These are phyloP conservation scores for Etheostoma perlongum DNA, from an alignment of 2,797 vertebrate species.

Conservation along the genomic window DNA sequence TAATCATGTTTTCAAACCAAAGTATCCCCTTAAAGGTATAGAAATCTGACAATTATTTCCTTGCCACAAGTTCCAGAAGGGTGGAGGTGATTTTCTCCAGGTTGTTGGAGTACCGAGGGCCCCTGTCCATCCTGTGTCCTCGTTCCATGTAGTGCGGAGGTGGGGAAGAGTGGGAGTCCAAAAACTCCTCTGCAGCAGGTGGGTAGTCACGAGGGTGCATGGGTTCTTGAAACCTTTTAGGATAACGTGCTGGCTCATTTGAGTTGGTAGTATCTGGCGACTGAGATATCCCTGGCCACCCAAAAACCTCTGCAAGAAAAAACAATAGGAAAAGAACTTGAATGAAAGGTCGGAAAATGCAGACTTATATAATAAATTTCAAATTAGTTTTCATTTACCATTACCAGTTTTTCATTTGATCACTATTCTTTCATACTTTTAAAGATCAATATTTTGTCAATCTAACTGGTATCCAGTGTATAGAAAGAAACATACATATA, in stretches of 20 bases:
- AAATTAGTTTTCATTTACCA: neutral
- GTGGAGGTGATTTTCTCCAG: slow-evolving; percentile 82
- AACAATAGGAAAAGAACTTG: neutral
- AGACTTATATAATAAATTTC: neutral
- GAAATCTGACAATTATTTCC: slow-evolving; percentile 62
- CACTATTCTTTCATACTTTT: neutral
- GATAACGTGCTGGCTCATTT: slow-evolving; percentile 50
- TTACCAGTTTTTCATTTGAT: too few species aligned
- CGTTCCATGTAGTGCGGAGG: slow-evolving; percentile 46
- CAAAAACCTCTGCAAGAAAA: slow-evolving; percentile 60
- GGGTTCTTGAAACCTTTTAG: slow-evolving; percentile 65
- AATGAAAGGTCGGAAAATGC: neutral
- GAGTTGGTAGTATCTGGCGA: slow-evolving; percentile 10
- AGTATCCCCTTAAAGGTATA: neutral
- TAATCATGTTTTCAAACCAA: slow-evolving; percentile 9
- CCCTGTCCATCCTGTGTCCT: slow-evolving; percentile 39
- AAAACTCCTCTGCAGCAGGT: slow-evolving; percentile 39
- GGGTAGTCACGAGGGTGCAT: slow-evolving; percentile 37
- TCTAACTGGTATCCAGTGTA: neutral
- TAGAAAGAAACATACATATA: too few species aligned
- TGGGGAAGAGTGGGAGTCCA: slow-evolving; percentile 55
- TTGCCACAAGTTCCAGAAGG: slow-evolving; percentile 79
- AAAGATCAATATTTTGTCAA: neutral
- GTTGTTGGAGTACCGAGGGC: slow-evolving; percentile 65
- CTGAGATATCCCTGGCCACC: slow-evolving; percentile 6